Base-by-base conservation (phyloP, 2,113 vertebrate genomes). In the Takifugu bimaculatus region DNA sequence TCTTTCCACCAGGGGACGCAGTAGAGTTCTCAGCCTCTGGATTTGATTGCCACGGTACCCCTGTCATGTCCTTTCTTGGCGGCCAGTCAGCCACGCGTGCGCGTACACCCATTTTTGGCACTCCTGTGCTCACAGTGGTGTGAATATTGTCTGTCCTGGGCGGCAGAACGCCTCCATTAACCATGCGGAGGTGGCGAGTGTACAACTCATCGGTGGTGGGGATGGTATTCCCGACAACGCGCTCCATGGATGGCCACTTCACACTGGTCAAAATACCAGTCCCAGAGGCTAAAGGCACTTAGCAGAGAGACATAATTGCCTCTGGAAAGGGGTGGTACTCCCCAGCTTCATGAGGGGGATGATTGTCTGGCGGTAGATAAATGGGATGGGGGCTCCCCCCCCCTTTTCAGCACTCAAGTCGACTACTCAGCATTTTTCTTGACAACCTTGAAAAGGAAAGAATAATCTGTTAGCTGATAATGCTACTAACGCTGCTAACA, bases 61-160 rank as follows among this genome's bases (percentile, higher is more conserved):
- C 78, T 81, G 91, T 60, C 76, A 90, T 53, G 51, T 98, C 96
- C 81, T 94, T 98, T 68, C 95, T 92, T 0, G 96, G 96, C 13
- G 96, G 96, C 96, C 96, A 98, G 26, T 98, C 96, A 0, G 96
- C 95, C 81, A 96, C 96, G 62, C 96, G 92, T 59, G 95, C 96
- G 69, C 96, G 91, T 44, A 98, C 96, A 20, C 96, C 96, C 96
- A 98, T 98, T 83, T 97, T 97, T 64, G 96, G 96, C 75, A 97
- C 94, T 60, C 94, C 94, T 14, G 93, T 92, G n/a, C 89, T 92
- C 74, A 91, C 92, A 77, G 93, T 77, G 1, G 93, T 87, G 43
- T 95, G 93, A 66, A 92, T 82, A 44, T 88, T 93, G 85, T 98
- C 96, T 65, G 88, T 92, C 58, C 93, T 93, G 50, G 90, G 42